These are phyloP conservation scores for Uropetala carovei DNA, from an alignment of 2,888 invertebrate species.

Conservation along the genomic window DNA sequence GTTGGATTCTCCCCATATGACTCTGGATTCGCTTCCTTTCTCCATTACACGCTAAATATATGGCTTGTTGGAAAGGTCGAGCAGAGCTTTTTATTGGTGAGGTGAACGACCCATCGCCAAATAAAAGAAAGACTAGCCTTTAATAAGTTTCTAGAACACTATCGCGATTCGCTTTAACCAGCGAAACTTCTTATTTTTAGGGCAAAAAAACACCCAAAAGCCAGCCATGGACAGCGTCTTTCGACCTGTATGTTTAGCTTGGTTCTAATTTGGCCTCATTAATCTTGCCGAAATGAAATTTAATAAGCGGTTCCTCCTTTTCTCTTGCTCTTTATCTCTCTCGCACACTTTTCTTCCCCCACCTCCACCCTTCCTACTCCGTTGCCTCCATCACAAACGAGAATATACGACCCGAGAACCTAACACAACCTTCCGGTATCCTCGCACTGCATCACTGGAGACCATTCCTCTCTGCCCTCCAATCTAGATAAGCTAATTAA, in stretches of 20 bases:
- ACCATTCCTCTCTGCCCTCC: slow-evolving; percentile 7
- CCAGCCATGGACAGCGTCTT: neutral
- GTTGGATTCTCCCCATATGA: neutral
- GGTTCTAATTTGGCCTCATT: neutral
- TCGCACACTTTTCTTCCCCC: neutral
- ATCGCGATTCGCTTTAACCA: too few species aligned
- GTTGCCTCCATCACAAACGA: neutral
- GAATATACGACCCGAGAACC: neutral
- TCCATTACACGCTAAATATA: neutral
- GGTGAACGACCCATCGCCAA: neutral
- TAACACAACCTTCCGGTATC: slow-evolving; percentile 22
- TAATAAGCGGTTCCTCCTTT: neutral
- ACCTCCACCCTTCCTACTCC: neutral
- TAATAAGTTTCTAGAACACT: too few species aligned
- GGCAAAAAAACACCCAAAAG: neutral
- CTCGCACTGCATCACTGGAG: slow-evolving; percentile 20
- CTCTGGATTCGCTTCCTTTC: neutral
- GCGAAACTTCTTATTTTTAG: too few species aligned
- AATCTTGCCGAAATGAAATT: neutral
- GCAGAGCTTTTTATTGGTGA: neutral
- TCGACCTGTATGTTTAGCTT: neutral
- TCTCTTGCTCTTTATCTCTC: neutral
- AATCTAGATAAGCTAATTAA: slow-evolving; percentile 53
- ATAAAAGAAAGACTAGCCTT: too few species aligned
- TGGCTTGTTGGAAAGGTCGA: neutral